Evolutionary conservation across 2,888 invertebrate species (phyloP).

Genomic region (Dioctria rufipes): DNA sequence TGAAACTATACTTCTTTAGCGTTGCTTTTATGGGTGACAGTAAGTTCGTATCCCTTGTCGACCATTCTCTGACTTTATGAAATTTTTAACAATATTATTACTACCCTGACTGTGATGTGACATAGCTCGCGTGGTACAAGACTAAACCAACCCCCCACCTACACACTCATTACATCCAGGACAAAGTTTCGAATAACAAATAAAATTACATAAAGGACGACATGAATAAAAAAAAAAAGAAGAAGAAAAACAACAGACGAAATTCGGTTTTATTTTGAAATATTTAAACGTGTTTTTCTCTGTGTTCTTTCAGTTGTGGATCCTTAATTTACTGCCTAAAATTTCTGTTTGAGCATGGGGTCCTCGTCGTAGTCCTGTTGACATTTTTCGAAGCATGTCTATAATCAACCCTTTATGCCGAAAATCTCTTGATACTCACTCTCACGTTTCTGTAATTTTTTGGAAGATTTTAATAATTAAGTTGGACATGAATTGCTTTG

Average conservation of each 20-base stretch:
- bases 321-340: constrained; percentile 40
- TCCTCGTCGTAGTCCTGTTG: neutral
- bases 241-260: neutral
- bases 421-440: constrained; percentile 46
- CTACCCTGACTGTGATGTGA: neutral
- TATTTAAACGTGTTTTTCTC: constrained; percentile 18
- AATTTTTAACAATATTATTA: constrained; percentile 34
- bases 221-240: constrained; percentile 2
- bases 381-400: constrained; percentile 26
- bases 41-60: constrained; percentile 26
- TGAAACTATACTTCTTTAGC: constrained; percentile 13
- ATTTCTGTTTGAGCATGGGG: constrained; percentile 24
- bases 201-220: constrained; percentile 8
- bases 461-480: constrained; percentile 50
- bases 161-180: neutral
- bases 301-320: neutral
- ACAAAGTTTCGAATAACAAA: constrained; percentile 17
- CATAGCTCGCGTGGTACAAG: neutral
- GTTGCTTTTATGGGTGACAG: constrained; percentile 17
- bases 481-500: constrained; percentile 33
- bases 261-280: constrained; percentile 34
- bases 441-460: constrained; percentile 55
- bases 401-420: constrained; percentile 18
- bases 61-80: constrained; percentile 42
- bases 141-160: neutral